phyloP scores from a whole-genome alignment of 2,888 invertebrate genomes.

The Chrysolina oricalcia region DNA sequence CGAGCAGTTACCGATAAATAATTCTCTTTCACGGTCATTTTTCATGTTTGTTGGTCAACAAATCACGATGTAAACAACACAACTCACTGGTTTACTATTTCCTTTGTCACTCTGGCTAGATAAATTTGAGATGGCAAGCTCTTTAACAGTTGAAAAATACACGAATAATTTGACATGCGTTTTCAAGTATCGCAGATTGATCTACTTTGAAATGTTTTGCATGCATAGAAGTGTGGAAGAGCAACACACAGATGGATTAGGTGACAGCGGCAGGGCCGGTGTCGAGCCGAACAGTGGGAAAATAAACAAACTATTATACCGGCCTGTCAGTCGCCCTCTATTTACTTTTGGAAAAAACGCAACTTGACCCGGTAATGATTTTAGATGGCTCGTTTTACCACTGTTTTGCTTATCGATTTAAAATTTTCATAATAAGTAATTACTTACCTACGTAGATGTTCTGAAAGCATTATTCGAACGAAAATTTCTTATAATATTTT shows the following conservation, averaged over 20 bases:
- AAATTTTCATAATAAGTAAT: background rate
- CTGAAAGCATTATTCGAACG: too few species aligned
- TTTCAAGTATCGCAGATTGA: slow-evolving; percentile 70
- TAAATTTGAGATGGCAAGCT: slow-evolving; percentile 44
- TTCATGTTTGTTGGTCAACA: slow-evolving; percentile 69
- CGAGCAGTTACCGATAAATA: slow-evolving; percentile 72
- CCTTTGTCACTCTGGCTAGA: slow-evolving; percentile 47
- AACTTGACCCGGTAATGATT: slow-evolving; percentile 44
- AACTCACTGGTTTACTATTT: slow-evolving; percentile 54
- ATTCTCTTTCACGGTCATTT: slow-evolving; percentile 72
- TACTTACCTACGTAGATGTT: too few species aligned
- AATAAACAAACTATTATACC: slow-evolving; percentile 72
- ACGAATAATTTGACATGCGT: slow-evolving; percentile 66
- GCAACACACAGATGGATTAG: slow-evolving; percentile 68
- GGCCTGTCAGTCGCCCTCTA: slow-evolving; percentile 69
- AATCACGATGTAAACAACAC: slow-evolving; percentile 65
- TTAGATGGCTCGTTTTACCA: slow-evolving; percentile 26
- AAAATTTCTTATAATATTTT: too few species aligned
- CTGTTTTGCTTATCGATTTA: background rate
- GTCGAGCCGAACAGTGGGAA: slow-evolving; percentile 67
- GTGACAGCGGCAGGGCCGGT: slow-evolving; percentile 70
- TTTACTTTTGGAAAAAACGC: slow-evolving; percentile 57
- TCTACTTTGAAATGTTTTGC: slow-evolving; percentile 72
- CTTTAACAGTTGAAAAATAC: slow-evolving; percentile 51
- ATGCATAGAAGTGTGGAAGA: slow-evolving; percentile 67